These are phyloP conservation scores for Dasyprocta punctata DNA, from an alignment of 2,113 vertebrate species.

Conservation along the genomic window DNA sequence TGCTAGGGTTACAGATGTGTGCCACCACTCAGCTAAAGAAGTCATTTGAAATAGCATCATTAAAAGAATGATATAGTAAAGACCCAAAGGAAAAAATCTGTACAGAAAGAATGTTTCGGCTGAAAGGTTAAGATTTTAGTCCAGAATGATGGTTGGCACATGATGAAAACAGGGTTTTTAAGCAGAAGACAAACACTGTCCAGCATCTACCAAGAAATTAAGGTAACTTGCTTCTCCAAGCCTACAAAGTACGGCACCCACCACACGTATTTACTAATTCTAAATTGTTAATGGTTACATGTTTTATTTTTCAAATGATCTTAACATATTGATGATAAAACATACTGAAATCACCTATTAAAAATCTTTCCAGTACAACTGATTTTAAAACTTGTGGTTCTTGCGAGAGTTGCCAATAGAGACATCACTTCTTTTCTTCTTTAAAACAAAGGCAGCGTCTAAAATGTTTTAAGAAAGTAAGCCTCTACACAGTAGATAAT, in stretches of 20 bases:
- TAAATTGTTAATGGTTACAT: not conserved
- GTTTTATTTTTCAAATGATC: constrained; percentile 8
- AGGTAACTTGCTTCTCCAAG: not conserved
- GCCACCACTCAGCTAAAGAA: not conserved
- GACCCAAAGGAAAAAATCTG: not conserved
- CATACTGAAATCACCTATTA: constrained; percentile 22
- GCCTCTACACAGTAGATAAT: not conserved
- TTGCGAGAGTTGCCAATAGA: not conserved
- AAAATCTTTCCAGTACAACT: not conserved
- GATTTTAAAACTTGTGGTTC: not conserved
- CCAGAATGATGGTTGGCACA: not conserved
- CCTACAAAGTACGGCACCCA: not conserved
- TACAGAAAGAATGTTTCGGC: not conserved
- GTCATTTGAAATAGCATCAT: not conserved
- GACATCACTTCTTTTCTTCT: not conserved
- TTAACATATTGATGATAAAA: not conserved
- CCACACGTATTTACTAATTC: not conserved
- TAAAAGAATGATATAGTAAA: not conserved
- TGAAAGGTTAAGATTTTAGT: constrained; percentile 15
- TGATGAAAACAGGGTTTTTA: not conserved
- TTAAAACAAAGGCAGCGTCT: not conserved
- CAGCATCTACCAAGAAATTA: not conserved
- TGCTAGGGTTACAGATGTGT: not conserved
- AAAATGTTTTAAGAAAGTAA: not conserved
- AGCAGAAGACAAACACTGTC: not conserved